phyloP scores from a whole-genome alignment of 1,140 invertebrate genomes.

The Conus betulinus region DNA sequence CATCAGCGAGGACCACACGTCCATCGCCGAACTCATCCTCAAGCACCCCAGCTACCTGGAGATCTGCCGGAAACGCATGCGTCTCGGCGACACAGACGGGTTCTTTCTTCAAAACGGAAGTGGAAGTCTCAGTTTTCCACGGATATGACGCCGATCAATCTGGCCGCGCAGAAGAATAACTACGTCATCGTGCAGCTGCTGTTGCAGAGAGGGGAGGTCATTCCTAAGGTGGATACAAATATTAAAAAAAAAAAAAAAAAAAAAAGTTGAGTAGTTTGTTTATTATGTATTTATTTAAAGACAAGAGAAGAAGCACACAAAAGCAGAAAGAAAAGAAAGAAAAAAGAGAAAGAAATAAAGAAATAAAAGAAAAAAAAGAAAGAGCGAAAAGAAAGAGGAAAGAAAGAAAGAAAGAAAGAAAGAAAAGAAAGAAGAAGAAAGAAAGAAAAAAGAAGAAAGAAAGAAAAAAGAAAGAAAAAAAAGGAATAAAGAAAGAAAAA shows the following conservation, averaged over 20 bases:
- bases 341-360: too few species aligned
- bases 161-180: slow-evolving; percentile 74
- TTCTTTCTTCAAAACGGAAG: slow-evolving; percentile 62
- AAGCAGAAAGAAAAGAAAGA: too few species aligned
- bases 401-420: neutral
- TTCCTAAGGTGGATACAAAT: slow-evolving; percentile 61
- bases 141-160: slow-evolving; percentile 73
- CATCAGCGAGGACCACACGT: slow-evolving; percentile 70
- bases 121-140: slow-evolving; percentile 67
- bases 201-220: slow-evolving; percentile 71
- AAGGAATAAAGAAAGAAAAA: neutral
- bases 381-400: too few species aligned
- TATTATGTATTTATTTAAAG: too few species aligned
- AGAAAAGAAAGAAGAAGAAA: too few species aligned
- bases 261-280: too few species aligned
- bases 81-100: slow-evolving; percentile 63
- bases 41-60: slow-evolving; percentile 71
- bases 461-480: neutral
- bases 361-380: too few species aligned
- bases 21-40: slow-evolving; percentile 72
- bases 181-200: slow-evolving; percentile 74
- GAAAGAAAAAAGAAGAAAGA: neutral
- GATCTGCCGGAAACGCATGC: slow-evolving; percentile 60
- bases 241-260: too few species aligned
- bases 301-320: too few species aligned